phyloP scores from a whole-genome alignment of 2,797 vertebrate genomes.

The Hephaestus fuliginosus region DNA sequence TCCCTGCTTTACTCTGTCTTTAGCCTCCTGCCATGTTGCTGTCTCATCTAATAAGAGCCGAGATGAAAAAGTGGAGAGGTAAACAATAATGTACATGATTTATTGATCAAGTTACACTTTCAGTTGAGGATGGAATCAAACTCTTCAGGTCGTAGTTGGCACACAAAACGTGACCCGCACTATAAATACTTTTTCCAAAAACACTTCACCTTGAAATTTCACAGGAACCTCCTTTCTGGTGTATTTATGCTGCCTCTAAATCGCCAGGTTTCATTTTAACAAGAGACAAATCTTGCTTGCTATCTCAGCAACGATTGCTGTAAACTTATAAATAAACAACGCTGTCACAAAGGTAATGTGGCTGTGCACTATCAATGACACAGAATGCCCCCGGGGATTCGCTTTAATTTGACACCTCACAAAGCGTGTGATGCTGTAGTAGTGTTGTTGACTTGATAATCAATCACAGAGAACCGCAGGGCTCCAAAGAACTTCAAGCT shows the following conservation, averaged over 20 bases:
- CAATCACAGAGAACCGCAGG: slow-evolving; percentile 41
- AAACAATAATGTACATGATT: slow-evolving; percentile 16
- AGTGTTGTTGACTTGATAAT: slow-evolving; percentile 40
- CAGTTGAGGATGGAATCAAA: neutral
- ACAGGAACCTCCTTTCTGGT: slow-evolving; percentile 2
- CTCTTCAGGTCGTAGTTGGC: neutral
- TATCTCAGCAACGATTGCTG: neutral
- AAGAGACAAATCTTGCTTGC: neutral
- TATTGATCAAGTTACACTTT: slow-evolving; percentile 45
- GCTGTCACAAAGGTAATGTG: slow-evolving; percentile 8
- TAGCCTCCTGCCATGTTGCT: slow-evolving; percentile 14
- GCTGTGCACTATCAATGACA: slow-evolving; percentile 21
- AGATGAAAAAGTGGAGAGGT: neutral
- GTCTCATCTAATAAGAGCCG: slow-evolving; percentile 36
- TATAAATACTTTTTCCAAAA: slow-evolving; percentile 5
- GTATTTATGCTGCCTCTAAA: neutral
- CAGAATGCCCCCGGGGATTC: slow-evolving; percentile 25
- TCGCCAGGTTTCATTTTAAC: neutral
- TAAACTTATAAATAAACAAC: slow-evolving; percentile 39
- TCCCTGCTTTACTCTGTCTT: slow-evolving; percentile 20
- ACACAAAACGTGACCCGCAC: slow-evolving; percentile 7
- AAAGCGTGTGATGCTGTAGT: slow-evolving; percentile 18
- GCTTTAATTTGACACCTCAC: slow-evolving; percentile 37
- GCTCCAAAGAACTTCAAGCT: neutral
- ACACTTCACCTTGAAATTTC: slow-evolving; percentile 41